These are phyloP conservation scores for Rhinopomastus cyanomelas DNA, from an alignment of 2,113 vertebrate species.

Conservation along the genomic window DNA sequence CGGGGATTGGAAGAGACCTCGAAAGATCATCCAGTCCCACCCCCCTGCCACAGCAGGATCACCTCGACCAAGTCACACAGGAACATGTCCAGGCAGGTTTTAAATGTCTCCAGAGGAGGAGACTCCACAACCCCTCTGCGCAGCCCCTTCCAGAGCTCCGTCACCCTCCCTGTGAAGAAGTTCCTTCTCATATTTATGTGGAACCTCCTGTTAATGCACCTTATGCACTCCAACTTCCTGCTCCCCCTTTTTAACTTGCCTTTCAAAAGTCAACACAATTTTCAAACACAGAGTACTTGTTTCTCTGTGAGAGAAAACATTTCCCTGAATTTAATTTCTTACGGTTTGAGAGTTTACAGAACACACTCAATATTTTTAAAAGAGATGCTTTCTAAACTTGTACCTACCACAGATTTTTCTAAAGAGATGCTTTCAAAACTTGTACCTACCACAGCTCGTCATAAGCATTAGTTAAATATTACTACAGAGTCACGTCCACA, in stretches of 20 bases:
- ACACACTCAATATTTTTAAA: not conserved
- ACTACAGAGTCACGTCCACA: rapidly evolving
- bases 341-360: not conserved
- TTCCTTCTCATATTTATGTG: no score
- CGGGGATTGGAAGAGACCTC: no score
- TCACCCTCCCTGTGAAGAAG: no score
- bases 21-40: no score
- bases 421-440: not conserved
- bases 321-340: not conserved
- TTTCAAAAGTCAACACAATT: not conserved
- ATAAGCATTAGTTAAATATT: not conserved
- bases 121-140: no score
- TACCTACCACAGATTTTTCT: not conserved
- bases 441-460: not conserved
- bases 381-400: not conserved
- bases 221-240: not conserved
- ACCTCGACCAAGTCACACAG: no score
- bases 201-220: no score
- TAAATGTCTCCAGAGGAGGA: no score
- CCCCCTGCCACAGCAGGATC: no score
- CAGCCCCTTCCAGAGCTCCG: no score
- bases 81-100: no score
- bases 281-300: not conserved
- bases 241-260: not conserved
- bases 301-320: not conserved